These are phyloP conservation scores for Myiozetetes cayanensis DNA, from an alignment of 2,113 vertebrate species.

Conservation along the genomic window DNA sequence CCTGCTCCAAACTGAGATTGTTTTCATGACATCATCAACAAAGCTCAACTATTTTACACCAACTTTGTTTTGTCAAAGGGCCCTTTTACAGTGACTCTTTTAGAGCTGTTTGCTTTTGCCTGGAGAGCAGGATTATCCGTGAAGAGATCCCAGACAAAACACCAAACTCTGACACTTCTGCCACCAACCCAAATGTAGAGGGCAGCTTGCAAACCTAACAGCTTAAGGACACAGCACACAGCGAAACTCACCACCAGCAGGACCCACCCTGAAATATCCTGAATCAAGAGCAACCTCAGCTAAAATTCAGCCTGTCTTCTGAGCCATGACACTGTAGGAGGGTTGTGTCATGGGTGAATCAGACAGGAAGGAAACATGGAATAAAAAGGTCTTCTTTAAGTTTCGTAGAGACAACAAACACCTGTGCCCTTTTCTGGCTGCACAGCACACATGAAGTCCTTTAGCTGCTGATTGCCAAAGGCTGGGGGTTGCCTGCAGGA, in stretches of 20 bases:
- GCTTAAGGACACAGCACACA: background rate
- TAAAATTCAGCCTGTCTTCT: background rate
- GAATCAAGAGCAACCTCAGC: background rate
- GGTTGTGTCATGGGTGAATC: background rate
- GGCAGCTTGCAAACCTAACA: background rate
- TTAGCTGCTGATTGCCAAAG: background rate
- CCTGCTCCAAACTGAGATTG: background rate
- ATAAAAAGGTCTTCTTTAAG: background rate
- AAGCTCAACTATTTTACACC: background rate
- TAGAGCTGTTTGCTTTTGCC: background rate
- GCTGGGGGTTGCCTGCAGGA: background rate
- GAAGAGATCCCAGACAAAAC: background rate
- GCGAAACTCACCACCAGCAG: background rate
- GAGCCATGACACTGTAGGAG: background rate
- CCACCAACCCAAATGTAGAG: background rate
- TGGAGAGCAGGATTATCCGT: background rate
- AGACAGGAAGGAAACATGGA: background rate
- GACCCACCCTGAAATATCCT: background rate
- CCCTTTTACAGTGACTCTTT: background rate
- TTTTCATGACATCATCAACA: background rate
- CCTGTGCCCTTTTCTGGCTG: background rate
- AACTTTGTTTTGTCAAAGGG: background rate
- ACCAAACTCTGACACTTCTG: background rate
- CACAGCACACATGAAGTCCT: background rate
- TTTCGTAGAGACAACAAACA: background rate